A percentile compares a stretch with the other conserved stretches of the same genome.
Conservation (phyloP, 2,888 invertebrate species). For the Phortica okadai region DNA sequence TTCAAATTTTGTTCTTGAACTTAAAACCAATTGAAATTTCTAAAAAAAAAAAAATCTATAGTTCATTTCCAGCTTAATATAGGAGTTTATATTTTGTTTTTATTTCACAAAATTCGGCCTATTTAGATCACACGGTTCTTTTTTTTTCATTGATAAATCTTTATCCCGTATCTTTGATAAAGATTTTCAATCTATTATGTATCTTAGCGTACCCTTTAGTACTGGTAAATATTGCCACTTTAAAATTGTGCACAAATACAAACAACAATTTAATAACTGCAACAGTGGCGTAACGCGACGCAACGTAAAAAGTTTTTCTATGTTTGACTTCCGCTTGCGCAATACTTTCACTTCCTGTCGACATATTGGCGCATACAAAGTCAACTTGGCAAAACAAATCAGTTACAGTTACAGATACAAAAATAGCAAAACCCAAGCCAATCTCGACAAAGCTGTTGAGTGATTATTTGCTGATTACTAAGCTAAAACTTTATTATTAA, state of each 20-base stretch:
- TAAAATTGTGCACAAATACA: constrained; percentile 10
- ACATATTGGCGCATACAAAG: neutral
- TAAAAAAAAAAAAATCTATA: too few species aligned
- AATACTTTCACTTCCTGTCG: constrained; percentile 24
- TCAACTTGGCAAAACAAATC: neutral
- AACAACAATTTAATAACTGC: constrained; percentile 8
- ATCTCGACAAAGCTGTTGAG: neutral
- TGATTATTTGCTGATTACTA: constrained; percentile 21
- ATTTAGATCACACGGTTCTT: too few species aligned
- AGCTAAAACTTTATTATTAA: constrained; percentile 18
- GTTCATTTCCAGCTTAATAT: too few species aligned
- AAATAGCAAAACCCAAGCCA: neutral
- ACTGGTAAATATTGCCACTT: neutral
- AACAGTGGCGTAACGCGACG: neutral
- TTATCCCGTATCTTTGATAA: too few species aligned
- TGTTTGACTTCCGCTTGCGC: constrained; percentile 23
- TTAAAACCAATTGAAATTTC: too few species aligned
- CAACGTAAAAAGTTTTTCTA: constrained; percentile 4
- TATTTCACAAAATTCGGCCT: too few species aligned
- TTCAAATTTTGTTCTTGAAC: too few species aligned
- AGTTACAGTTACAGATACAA: neutral
- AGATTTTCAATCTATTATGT: too few species aligned
- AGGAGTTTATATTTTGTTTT: too few species aligned
- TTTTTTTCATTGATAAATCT: too few species aligned
- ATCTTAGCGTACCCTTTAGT: too few species aligned